These are phyloP conservation scores for Dorcus hopei DNA, from an alignment of 2,888 invertebrate genomes.

Conservation along the genomic window DNA sequence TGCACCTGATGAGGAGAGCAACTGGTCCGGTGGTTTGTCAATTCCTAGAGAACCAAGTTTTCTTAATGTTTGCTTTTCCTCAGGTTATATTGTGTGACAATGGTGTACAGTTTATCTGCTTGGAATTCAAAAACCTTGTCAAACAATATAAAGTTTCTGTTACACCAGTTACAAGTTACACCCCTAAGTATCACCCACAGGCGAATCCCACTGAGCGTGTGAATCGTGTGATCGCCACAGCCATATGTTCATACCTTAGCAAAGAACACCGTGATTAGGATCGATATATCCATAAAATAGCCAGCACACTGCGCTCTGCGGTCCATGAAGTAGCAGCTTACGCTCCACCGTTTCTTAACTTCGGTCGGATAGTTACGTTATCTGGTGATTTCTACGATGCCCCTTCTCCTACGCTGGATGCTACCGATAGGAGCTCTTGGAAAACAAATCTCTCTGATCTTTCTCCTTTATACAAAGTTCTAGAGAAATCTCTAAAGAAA, in stretches of 20 bases:
- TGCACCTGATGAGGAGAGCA: conserved; percentile 10
- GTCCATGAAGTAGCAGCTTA: conserved; percentile 11
- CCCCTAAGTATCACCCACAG: conserved; percentile 16
- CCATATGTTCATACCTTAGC: conserved; percentile 11
- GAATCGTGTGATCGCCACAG: conserved; percentile 16
- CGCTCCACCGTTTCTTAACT: conserved; percentile 18
- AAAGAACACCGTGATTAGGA: no score
- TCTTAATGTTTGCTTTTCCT: conserved; percentile 21
- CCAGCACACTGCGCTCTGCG: conserved; percentile 13
- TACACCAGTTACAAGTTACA: conserved; percentile 13
- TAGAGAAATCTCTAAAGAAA: no score
- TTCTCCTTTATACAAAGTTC: no score
- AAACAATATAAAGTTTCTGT: conserved; percentile 7
- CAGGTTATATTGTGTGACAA: conserved; percentile 18
- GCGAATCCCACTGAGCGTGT: conserved; percentile 17
- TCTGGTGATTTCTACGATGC: background rate
- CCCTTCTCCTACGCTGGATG: no score
- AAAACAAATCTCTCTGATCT: no score
- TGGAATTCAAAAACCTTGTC: conserved; percentile 6
- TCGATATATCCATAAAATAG: conserved; percentile 3
- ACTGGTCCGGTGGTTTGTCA: conserved; percentile 2
- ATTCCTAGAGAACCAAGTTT: conserved; percentile 17
- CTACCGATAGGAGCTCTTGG: no score
- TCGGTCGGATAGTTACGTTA: conserved; percentile 1
- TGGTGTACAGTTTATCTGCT: conserved; percentile 16